Evolutionary conservation across 2,797 vertebrate species (phyloP).

Genomic region (Micropoecilia bifurca): DNA sequence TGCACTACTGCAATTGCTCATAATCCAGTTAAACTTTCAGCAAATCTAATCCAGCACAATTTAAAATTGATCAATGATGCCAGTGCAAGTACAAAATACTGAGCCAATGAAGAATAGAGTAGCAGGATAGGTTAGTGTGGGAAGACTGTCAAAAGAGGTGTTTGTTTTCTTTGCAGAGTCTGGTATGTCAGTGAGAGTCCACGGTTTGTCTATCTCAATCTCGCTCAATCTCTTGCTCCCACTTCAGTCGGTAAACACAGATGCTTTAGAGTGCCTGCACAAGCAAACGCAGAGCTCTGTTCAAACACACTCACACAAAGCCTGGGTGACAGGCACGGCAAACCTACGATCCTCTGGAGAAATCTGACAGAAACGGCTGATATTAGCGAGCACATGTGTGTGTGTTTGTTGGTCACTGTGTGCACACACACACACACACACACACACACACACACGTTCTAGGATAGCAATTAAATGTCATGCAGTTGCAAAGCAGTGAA

Average conservation of each 20-base stretch:
- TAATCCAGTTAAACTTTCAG: neutral
- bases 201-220: slow-evolving; percentile 60
- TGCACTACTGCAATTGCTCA: neutral
- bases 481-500: slow-evolving; percentile 46
- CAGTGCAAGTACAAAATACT: neutral
- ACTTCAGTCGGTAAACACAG: slow-evolving; percentile 73
- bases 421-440: neutral
- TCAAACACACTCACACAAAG: slow-evolving; percentile 54
- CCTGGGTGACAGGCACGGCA: slow-evolving; percentile 35
- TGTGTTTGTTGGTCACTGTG: neutral
- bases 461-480: slow-evolving; percentile 55
- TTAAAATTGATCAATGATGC: neutral
- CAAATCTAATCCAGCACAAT: neutral
- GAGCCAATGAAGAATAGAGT: neutral
- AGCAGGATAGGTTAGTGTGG: slow-evolving; percentile 32
- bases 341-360: slow-evolving; percentile 44
- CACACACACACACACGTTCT: slow-evolving; percentile 4
- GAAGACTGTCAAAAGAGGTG: slow-evolving; percentile 53
- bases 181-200: slow-evolving; percentile 62
- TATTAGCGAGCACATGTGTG: slow-evolving; percentile 21
- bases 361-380: slow-evolving; percentile 52
- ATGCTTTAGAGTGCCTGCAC: slow-evolving; percentile 64
- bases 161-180: slow-evolving; percentile 74
- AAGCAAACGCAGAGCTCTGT: slow-evolving; percentile 66
- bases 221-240: slow-evolving; percentile 47